phyloP scores from a whole-genome alignment of 2,113 vertebrate genomes.

The Callithrix jacchus region DNA sequence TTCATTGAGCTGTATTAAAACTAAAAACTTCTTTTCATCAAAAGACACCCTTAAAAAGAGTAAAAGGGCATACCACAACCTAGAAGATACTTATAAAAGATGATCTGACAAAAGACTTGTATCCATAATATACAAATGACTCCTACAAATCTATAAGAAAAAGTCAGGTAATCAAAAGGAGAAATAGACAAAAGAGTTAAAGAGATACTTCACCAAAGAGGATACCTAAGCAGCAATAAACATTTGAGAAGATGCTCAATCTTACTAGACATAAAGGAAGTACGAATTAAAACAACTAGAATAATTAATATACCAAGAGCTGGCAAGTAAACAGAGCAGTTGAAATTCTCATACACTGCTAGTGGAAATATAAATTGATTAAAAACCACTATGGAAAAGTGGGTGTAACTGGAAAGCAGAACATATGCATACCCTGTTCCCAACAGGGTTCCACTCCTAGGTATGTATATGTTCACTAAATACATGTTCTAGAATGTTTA shows the following conservation, averaged over 20 bases:
- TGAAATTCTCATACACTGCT: background rate
- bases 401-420: background rate
- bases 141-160: constrained; percentile 11
- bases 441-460: background rate
- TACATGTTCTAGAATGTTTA: constrained; percentile 10
- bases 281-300: constrained; percentile 9
- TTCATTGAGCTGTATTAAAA: background rate
- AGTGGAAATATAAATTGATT: background rate
- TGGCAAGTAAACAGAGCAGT: background rate
- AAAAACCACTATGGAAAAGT: background rate
- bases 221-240: constrained; percentile 9
- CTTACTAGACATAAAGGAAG: background rate
- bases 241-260: background rate
- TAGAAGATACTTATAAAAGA: background rate
- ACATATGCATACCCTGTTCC: background rate
- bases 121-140: constrained; percentile 1
- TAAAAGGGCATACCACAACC: background rate
- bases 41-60: background rate
- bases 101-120: background rate
- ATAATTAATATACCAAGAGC: background rate
- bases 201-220: background rate
- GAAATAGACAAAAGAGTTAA: constrained; percentile 28
- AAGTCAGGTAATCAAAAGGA: background rate
- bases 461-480: background rate
- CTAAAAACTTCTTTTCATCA: background rate